These are phyloP conservation scores for Pelobates cultripes DNA, from an alignment of 2,797 vertebrate species.

Conservation along the genomic window DNA sequence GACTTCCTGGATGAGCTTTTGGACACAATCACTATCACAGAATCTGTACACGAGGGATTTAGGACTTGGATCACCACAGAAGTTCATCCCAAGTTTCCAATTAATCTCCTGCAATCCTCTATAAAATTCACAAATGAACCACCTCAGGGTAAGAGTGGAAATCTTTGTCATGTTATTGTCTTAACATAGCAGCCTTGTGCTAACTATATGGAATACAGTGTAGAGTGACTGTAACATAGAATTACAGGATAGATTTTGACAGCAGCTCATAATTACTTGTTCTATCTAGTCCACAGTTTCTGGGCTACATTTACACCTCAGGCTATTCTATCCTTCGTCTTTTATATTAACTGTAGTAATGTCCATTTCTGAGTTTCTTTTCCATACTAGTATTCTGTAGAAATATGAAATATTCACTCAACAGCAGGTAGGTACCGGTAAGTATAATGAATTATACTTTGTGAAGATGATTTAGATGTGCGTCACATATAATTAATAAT, in stretches of 20 bases:
- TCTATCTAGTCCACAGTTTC: not conserved
- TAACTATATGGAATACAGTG: not conserved
- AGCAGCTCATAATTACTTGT: not conserved
- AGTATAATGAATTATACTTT: too few species aligned
- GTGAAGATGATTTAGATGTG: too few species aligned
- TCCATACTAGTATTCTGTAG: too few species aligned
- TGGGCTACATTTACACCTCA: too few species aligned
- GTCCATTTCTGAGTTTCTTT: too few species aligned
- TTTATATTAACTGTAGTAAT: too few species aligned
- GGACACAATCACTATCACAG: conserved; percentile 71
- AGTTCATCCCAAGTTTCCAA: conserved; percentile 78
- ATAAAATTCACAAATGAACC: conserved; percentile 88
- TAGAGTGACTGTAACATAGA: not conserved
- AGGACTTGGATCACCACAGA: conserved; percentile 84
- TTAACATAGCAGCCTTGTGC: not conserved
- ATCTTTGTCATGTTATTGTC: not conserved
- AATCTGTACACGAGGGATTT: conserved; percentile 70
- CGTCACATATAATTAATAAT: too few species aligned
- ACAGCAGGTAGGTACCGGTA: too few species aligned
- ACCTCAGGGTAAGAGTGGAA: conserved; percentile 74
- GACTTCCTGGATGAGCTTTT: conserved; percentile 82
- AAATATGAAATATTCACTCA: too few species aligned
- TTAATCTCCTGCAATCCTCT: conserved; percentile 82
- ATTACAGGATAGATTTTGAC: not conserved
- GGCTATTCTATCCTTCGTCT: not conserved